Conservation (phyloP, 2,797 vertebrate species). For the Urophycis tenuis region DNA sequence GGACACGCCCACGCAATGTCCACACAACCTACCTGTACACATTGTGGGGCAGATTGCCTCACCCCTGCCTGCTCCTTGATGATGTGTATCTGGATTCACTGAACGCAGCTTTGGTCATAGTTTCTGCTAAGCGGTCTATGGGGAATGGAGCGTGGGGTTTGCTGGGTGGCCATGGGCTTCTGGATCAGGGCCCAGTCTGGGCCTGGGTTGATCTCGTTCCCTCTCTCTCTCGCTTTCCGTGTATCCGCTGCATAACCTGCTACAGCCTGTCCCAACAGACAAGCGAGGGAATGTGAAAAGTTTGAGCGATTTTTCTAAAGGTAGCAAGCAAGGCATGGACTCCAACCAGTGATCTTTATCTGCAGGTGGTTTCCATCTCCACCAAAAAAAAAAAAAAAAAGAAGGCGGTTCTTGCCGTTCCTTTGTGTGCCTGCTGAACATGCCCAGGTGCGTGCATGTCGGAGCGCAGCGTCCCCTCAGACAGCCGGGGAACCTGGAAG, state of each 20-base stretch:
- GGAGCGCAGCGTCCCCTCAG: background rate
- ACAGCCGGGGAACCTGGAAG: slow-evolving; percentile 13
- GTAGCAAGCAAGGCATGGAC: background rate
- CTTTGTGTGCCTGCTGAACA: background rate
- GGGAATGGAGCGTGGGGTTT: background rate
- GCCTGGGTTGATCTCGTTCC: background rate
- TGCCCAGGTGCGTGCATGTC: background rate
- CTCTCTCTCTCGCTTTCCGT: background rate
- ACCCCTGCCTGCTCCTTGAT: background rate
- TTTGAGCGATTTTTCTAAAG: background rate
- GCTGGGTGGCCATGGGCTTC: background rate
- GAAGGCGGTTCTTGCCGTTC: background rate
- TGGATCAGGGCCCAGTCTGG: background rate
- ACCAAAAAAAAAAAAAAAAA: no score
- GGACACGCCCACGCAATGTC: background rate
- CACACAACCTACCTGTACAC: background rate
- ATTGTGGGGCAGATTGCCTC: background rate
- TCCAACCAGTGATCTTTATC: background rate
- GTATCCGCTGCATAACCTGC: background rate
- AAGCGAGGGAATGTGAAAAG: background rate
- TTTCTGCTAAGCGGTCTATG: background rate
- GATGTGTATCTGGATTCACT: background rate
- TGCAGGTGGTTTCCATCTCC: slow-evolving; percentile 1
- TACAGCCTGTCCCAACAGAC: background rate
- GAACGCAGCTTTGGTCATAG: background rate